A percentile compares a stretch with the other conserved stretches of the same genome.
Evolutionary conservation across 2,797 vertebrate species (phyloP).

Genomic region (Cuculus canorus): DNA sequence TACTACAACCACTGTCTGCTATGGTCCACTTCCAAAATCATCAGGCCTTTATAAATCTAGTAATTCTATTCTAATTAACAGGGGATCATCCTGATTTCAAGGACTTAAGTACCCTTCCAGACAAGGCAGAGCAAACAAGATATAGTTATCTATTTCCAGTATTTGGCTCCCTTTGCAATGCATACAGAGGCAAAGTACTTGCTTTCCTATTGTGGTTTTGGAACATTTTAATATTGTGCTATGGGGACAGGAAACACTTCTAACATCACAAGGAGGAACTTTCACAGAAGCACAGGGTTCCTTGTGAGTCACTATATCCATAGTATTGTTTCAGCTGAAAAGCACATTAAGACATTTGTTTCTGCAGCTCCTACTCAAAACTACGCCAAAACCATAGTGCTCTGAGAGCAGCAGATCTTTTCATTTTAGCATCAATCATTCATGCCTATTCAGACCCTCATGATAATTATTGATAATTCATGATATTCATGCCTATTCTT

Average conservation of each 20-base stretch:
- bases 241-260: conserved; percentile 16
- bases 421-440: conserved; percentile 17
- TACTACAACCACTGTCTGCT: not conserved
- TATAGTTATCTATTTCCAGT: not conserved
- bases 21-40: not conserved
- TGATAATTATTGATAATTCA: too few species aligned
- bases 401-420: not conserved
- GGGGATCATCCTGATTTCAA: not conserved
- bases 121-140: not conserved
- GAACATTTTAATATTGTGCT: not conserved
- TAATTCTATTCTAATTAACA: not conserved
- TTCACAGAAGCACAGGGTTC: conserved; percentile 23
- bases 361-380: conserved; percentile 14
- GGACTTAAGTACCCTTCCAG: not conserved
- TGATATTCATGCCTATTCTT: not conserved
- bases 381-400: not conserved
- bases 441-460: not conserved
- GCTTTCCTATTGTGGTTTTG: not conserved
- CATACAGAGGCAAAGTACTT: not conserved
- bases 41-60: not conserved
- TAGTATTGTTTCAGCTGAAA: not conserved
- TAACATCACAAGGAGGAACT: conserved; percentile 17
- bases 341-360: not conserved
- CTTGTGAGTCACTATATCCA: conserved; percentile 17
- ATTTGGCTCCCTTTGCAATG: not conserved